Percentiles rank a stretch among this genome's conserved stretches.
Evolutionary conservation across 2,113 vertebrate genomes (phyloP).

Genomic region (Vombatus ursinus): DNA sequence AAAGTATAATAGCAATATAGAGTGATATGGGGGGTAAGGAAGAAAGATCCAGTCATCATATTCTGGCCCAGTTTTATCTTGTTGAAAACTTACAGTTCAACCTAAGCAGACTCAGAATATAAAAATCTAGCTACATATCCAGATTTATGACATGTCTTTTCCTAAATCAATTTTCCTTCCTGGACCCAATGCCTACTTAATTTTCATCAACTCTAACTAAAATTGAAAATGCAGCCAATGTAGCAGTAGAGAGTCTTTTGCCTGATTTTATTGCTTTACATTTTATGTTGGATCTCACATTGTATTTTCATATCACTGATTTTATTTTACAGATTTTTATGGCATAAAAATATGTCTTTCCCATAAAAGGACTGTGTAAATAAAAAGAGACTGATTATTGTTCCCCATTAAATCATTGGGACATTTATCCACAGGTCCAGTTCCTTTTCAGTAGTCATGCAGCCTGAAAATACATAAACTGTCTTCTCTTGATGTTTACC

Average conservation of each 20-base stretch:
- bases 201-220: constrained; percentile 44
- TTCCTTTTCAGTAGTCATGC: neutral
- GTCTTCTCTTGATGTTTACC: neutral
- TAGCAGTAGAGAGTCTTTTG: constrained; percentile 30
- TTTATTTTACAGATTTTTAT: constrained; percentile 51
- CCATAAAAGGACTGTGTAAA: constrained; percentile 27
- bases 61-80: neutral
- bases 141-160: constrained; percentile 55
- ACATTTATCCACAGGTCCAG: neutral
- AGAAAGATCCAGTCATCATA: neutral
- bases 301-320: constrained; percentile 53
- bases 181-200: constrained; percentile 15
- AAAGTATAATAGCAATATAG: neutral
- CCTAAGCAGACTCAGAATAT: neutral
- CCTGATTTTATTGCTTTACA: constrained; percentile 18
- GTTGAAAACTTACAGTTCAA: neutral
- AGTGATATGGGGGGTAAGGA: neutral
- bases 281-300: constrained; percentile 45
- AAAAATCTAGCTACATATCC: neutral
- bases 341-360: neutral
- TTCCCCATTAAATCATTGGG: neutral
- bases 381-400: constrained; percentile 24
- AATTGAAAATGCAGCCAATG: constrained; percentile 51
- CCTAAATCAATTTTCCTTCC: constrained; percentile 55
- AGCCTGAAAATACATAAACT: neutral